Evolutionary conservation across 2,797 vertebrate species (phyloP).

Genomic region (Enteromius mattozi): DNA sequence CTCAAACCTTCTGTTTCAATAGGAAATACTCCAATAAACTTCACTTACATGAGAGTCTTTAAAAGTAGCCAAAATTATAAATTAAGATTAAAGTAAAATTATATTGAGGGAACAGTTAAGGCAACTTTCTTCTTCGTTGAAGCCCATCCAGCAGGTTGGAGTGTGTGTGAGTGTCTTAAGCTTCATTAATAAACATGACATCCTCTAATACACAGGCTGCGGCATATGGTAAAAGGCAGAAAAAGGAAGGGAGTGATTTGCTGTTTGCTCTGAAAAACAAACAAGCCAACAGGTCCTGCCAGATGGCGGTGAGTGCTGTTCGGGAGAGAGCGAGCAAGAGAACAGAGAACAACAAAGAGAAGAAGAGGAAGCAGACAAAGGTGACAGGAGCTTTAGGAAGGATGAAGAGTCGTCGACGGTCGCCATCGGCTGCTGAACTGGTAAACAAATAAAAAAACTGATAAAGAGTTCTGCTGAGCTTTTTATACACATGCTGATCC

Average conservation of each 20-base stretch:
- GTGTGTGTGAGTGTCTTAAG: conserved; percentile 75
- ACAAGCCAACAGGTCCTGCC: conserved; percentile 98
- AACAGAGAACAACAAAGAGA: conserved; percentile 19
- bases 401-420: background rate
- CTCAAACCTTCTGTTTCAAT: background rate
- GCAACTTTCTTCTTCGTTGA: conserved; percentile 28
- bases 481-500: conserved; percentile 74
- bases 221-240: conserved; percentile 97
- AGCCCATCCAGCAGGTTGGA: conserved; percentile 30
- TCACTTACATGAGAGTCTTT: background rate
- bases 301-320: conserved; percentile 93
- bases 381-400: conserved; percentile 61
- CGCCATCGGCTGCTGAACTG: conserved; percentile 66
- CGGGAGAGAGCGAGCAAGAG: conserved; percentile 68
- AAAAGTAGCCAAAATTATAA: background rate
- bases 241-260: conserved; percentile 98
- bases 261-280: conserved; percentile 99
- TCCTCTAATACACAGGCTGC: conserved; percentile 89
- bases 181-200: conserved; percentile 98
- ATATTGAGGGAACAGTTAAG: background rate
- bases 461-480: conserved; percentile 75
- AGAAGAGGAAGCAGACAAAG: conserved; percentile 31
- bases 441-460: conserved; percentile 82
- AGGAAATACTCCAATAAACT: background rate
- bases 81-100: background rate